phyloP scores from a whole-genome alignment of 2,797 vertebrate genomes.

The Hozukius guyotensis region DNA sequence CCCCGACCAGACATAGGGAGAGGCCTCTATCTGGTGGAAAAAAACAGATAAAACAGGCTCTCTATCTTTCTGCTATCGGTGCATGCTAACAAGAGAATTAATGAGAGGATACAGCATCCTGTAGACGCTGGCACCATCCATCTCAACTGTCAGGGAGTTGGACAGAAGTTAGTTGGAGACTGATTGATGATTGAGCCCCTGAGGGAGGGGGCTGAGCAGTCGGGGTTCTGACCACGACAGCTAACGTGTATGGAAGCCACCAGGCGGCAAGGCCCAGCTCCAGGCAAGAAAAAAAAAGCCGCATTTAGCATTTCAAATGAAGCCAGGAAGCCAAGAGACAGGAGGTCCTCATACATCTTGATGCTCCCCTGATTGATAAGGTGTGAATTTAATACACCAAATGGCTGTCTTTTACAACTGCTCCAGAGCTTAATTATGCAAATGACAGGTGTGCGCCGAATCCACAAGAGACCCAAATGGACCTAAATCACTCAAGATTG shows the following conservation, averaged over 20 bases:
- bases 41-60: slow-evolving; percentile 42
- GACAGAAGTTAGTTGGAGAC: slow-evolving; percentile 83
- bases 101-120: slow-evolving; percentile 71
- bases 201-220: slow-evolving; percentile 40
- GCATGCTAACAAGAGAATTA: slow-evolving; percentile 74
- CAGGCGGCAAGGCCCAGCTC: slow-evolving; percentile 32
- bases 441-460: slow-evolving; percentile 65
- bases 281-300: slow-evolving; percentile 14
- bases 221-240: slow-evolving; percentile 53
- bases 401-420: slow-evolving; percentile 69
- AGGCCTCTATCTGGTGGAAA: slow-evolving; percentile 8
- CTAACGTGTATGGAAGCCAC: slow-evolving; percentile 61
- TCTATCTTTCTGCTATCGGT: slow-evolving; percentile 47
- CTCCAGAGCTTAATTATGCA: slow-evolving; percentile 82
- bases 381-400: slow-evolving; percentile 75
- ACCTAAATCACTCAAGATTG: slow-evolving; percentile 71
- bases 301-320: slow-evolving; percentile 82
- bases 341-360: slow-evolving; percentile 62
- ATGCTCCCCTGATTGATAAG: slow-evolving; percentile 78
- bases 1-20: slow-evolving; percentile 20
- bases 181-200: slow-evolving; percentile 82
- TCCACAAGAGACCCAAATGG: slow-evolving; percentile 68
- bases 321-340: slow-evolving; percentile 61
- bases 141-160: slow-evolving; percentile 78
- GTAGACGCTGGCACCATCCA: slow-evolving; percentile 72